Conservation (phyloP, 2,888 invertebrate genomes). For the Tribolium freemani region DNA sequence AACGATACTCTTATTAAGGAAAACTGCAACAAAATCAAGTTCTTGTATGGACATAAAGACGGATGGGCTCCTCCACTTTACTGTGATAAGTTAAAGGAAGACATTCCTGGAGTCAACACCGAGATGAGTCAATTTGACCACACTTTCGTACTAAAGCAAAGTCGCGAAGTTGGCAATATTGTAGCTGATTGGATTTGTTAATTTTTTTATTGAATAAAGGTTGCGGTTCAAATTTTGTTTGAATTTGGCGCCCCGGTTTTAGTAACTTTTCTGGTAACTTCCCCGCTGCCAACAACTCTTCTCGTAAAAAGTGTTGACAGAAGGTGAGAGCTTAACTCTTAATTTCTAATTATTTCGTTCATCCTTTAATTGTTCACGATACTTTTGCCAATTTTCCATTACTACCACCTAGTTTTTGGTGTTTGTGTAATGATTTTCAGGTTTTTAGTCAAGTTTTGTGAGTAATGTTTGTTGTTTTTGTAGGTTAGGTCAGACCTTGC, state of each 20-base stretch:
- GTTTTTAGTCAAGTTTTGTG: not conserved
- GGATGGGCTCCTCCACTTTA: constrained; percentile 86
- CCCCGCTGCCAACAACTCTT: not conserved
- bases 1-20: constrained; percentile 75
- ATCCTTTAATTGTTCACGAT: not conserved
- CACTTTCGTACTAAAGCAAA: constrained; percentile 83
- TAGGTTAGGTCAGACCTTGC: constrained; percentile 24
- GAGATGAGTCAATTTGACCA: constrained; percentile 76
- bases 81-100: constrained; percentile 75
- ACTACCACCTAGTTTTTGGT: not conserved
- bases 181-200: constrained; percentile 60
- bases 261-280: not conserved
- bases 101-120: constrained; percentile 75
- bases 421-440: not conserved
- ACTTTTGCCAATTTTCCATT: not conserved
- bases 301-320: constrained; percentile 2
- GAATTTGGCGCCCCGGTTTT: not conserved
- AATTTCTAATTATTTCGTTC: constrained; percentile 9
- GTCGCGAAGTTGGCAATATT: constrained; percentile 70
- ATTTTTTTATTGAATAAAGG: constrained; percentile 11
- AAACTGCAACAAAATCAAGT: constrained; percentile 76
- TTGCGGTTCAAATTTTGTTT: not conserved
- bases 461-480: constrained; percentile 11
- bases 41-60: constrained; percentile 86
- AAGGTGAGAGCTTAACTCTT: not conserved